These are phyloP conservation scores for Sialia sialis DNA, from an alignment of 2,113 vertebrate genomes.

Conservation along the genomic window DNA sequence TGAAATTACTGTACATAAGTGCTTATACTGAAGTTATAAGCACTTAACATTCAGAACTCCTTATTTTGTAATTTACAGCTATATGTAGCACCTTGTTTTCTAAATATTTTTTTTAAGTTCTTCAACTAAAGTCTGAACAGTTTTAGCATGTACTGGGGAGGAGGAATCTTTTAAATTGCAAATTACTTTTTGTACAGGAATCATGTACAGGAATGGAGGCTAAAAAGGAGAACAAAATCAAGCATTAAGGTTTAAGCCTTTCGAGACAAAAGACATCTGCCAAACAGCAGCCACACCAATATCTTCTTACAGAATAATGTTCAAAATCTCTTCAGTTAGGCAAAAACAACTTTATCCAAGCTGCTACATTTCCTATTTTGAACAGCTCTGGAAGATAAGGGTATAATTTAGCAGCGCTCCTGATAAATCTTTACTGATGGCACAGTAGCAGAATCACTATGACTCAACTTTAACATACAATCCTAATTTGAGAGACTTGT, in stretches of 20 bases:
- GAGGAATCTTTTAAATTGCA: background rate
- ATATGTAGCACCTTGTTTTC: background rate
- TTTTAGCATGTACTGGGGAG: background rate
- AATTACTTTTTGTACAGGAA: background rate
- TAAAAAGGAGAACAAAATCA: background rate
- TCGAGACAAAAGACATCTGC: background rate
- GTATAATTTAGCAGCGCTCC: background rate
- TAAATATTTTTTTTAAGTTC: background rate
- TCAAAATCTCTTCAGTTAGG: background rate
- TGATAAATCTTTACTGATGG: background rate
- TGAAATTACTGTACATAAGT: no score
- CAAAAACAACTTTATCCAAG: background rate
- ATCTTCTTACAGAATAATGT: background rate
- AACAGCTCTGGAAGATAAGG: background rate
- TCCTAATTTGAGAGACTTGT: background rate
- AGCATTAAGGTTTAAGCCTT: background rate
- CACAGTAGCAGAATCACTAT: background rate
- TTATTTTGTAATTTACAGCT: background rate
- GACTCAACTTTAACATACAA: background rate
- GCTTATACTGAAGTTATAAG: background rate
- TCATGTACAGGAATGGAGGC: background rate
- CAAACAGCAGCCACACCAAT: background rate
- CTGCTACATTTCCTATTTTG: background rate
- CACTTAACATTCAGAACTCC: background rate
- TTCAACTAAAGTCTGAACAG: background rate